These are phyloP conservation scores for Betta splendens DNA, from an alignment of 2,797 vertebrate genomes.

Conservation along the genomic window DNA sequence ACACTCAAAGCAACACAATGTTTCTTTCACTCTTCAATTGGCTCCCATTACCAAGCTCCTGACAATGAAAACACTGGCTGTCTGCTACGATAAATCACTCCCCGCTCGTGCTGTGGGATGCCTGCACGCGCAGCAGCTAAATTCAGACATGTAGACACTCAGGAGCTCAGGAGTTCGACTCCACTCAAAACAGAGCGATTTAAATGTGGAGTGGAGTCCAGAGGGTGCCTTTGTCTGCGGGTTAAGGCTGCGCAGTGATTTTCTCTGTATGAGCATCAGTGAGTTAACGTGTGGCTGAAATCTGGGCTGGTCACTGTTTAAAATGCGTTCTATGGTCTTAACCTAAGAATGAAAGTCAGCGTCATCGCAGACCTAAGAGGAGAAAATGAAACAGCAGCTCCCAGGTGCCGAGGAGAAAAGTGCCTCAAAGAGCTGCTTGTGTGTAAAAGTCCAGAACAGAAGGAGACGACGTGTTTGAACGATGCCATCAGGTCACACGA, in stretches of 20 bases:
- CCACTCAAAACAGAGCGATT: slow-evolving; percentile 12
- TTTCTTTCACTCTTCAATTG: slow-evolving; percentile 64
- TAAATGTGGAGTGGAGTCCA: slow-evolving; percentile 3
- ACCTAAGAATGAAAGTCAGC: too few relatives aligned
- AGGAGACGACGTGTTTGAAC: not conserved
- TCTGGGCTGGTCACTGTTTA: not conserved
- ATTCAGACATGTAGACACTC: not conserved
- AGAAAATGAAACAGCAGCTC: not conserved
- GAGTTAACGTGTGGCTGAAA: too few relatives aligned
- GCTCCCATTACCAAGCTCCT: slow-evolving; percentile 56
- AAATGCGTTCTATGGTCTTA: not conserved
- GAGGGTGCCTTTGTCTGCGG: slow-evolving; percentile 5
- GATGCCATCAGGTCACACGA: not conserved
- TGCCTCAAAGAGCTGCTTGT: not conserved
- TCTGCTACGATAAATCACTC: slow-evolving; percentile 62
- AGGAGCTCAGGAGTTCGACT: slow-evolving; percentile 27
- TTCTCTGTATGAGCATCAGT: too few relatives aligned
- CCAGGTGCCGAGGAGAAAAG: not conserved
- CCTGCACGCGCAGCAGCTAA: slow-evolving; percentile 20
- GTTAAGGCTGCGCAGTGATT: slow-evolving; percentile 9
- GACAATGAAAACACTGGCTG: slow-evolving; percentile 64
- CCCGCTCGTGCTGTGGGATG: slow-evolving; percentile 37
- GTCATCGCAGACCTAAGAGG: not conserved
- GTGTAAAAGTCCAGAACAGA: not conserved
- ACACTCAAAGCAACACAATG: slow-evolving; percentile 54